Evolutionary conservation across 37 sponge, comb jelly and placozoan genomes (phyloP), one percentile per base, ranked within the genome.

Genomic region (Bolinopsis microptera): DNA sequence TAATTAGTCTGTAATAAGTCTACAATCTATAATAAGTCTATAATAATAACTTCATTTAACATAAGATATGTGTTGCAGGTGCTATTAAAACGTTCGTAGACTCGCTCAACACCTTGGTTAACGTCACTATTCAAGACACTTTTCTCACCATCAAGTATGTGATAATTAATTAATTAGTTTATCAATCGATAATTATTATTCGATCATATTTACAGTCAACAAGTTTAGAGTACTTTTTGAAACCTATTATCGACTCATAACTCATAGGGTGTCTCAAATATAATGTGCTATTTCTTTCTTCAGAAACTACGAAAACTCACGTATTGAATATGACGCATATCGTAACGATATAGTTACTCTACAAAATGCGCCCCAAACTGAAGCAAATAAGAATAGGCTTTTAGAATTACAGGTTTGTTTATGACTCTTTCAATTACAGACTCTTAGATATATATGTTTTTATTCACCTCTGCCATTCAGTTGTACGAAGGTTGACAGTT

Each of bases 221-320:
- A n/a, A n/a, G n/a, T n/a, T n/a, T n/a, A n/a, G n/a, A n/a, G n/a
- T n/a, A n/a, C n/a, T n/a, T n/a, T n/a, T n/a, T n/a, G n/a, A n/a
- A n/a, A n/a, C n/a, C n/a, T n/a, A n/a, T n/a, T n/a, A n/a, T n/a
- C n/a, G n/a, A n/a, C n/a, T n/a, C n/a, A n/a, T n/a, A n/a, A n/a
- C n/a, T n/a, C n/a, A n/a, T n/a, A n/a, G n/a, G n/a, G n/a, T n/a
- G n/a, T n/a, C n/a, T n/a, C n/a, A n/a, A n/a, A n/a, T n/a, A n/a
- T n/a, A n/a, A 72, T 28, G 25, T 8, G 27, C 31, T 3, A 30
- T 72, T 8, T 21, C 5, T 30, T 28, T 28, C 25, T 82, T 1
- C 83, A 82, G 83, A 23, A 82, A 82, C 38, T 82, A 82, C 30
- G 83, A 82, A 82, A 82, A 82, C 23, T 32, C 83, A 8, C 35